These are phyloP conservation scores for Pseudoips prasinana DNA, from an alignment of 2,888 invertebrate species.

Conservation along the genomic window DNA sequence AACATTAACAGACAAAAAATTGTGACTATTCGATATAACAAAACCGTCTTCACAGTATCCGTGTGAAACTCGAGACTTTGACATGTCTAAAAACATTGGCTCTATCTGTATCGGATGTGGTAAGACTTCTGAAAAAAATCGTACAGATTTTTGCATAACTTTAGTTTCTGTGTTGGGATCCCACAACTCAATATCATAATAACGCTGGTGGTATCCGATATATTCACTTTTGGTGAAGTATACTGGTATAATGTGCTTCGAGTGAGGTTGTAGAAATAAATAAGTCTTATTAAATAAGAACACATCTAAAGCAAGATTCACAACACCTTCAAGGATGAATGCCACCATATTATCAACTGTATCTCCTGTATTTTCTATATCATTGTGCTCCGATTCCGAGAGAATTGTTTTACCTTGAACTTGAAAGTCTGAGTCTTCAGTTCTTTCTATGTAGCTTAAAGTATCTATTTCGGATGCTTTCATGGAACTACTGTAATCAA, in stretches of 20 bases:
- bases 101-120: slow-evolving; percentile 56
- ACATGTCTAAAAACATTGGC: slow-evolving; percentile 62
- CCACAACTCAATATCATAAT: slow-evolving; percentile 52
- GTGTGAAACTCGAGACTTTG: slow-evolving; percentile 42
- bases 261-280: slow-evolving; percentile 39
- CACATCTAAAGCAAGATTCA: slow-evolving; percentile 48
- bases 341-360: slow-evolving; percentile 27
- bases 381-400: slow-evolving; percentile 1
- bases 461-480: slow-evolving; percentile 34
- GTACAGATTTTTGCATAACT: slow-evolving; percentile 43
- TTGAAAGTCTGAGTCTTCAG: neutral
- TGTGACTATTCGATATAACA: slow-evolving; percentile 51
- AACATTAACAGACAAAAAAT: slow-evolving; percentile 42
- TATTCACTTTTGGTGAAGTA: slow-evolving; percentile 55
- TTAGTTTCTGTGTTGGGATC: slow-evolving; percentile 39
- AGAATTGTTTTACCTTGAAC: slow-evolving; percentile 13
- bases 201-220: slow-evolving; percentile 58
- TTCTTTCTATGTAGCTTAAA: slow-evolving; percentile 38
- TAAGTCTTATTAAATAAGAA: slow-evolving; percentile 55
- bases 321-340: slow-evolving; percentile 40
- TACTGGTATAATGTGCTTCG: slow-evolving; percentile 41
- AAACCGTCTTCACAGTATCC: slow-evolving; percentile 55
- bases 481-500: slow-evolving; percentile 31
- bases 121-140: slow-evolving; percentile 57
- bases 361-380: slow-evolving; percentile 10